phyloP scores from a whole-genome alignment of 37 sponge, comb jelly and placozoan species.

The Cladorhizidae sp. region DNA sequence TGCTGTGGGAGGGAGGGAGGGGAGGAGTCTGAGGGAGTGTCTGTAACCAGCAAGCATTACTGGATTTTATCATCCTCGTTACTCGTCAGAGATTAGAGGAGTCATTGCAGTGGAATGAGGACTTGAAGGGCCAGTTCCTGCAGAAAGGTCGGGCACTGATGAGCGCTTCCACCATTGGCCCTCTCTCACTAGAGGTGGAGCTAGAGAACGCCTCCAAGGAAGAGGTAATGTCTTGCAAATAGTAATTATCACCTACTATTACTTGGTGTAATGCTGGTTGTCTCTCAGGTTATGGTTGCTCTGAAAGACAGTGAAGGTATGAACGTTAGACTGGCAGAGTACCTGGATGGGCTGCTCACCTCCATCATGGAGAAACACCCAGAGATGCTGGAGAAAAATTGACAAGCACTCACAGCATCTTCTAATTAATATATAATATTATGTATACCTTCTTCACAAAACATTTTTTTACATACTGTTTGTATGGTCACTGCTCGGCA shows the following conservation, averaged over 20 bases:
- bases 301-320: conserved; percentile 47
- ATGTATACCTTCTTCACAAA: neutral
- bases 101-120: conserved; percentile 28
- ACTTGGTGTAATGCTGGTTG: neutral
- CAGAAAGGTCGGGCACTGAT: conserved; percentile 40
- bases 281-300: conserved; percentile 38
- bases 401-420: neutral
- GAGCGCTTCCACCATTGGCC: neutral
- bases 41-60: too few species aligned
- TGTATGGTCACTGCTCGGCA: too few species aligned
- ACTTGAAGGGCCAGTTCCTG: conserved; percentile 29
- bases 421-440: too few species aligned
- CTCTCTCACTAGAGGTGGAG: conserved; percentile 59
- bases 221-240: too few species aligned
- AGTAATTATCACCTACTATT: too few species aligned
- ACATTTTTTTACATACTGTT: neutral
- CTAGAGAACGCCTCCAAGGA: conserved; percentile 63
- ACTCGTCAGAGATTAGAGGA: conserved; percentile 36
- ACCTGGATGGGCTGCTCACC: conserved; percentile 61
- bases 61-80: neutral
- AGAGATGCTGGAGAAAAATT: conserved; percentile 51
- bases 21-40: too few species aligned
- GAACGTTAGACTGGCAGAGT: conserved; percentile 38
- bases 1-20: too few species aligned
- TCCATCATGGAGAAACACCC: conserved; percentile 67